Base-by-base conservation (phyloP, 2,113 vertebrate species). In the Chamaetylas fuelleborni region DNA sequence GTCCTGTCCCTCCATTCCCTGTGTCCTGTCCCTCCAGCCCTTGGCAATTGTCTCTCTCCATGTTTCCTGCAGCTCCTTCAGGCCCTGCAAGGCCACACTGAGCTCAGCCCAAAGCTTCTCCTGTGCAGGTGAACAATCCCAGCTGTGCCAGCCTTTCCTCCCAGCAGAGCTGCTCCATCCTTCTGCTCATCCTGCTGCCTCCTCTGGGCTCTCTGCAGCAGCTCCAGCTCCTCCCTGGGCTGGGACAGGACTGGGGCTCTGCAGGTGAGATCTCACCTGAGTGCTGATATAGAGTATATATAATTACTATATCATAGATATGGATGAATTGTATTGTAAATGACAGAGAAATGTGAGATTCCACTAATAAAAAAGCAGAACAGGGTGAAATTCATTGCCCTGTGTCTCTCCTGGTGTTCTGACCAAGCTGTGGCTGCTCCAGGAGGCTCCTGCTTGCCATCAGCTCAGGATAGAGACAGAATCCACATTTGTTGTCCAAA, bases 231-330 rank as follows among this genome's bases (percentile, higher is more conserved):
- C 64, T 70, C 15, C 17, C 64, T 38, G 62, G 0, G 62, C 72
- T 86, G 71, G 36, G 11, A 2, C 45, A 28, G 47, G 23, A 3
- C 38, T 61, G 57, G 50, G 11, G 17, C 77, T 72, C 76, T 88
- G 76, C 58, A 81, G 48, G 13, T n/a, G 66, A 24, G 25, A 0
- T 5, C 14, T 34, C 48, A 26, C 25, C 23, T 3, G 6, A 45
- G 22, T 19, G 16, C 36, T 73, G 36, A 17, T 20, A 28, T 6
- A 5, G 1, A 42, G 0, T 4, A 7, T 19, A 33, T 43, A 11
- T 14, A 42, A 42, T 36, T 4, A 62, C 24, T 33, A 16, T 4
- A 71, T 33, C 28, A 26, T 19, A 53, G 1, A 36, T 12, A 10
- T 24, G 26, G 26, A 33, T 33, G 5, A 31, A 69, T 51, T 42